Evolutionary conservation across 2,888 invertebrate species (phyloP).

Genomic region (Creontiades dilutus): DNA sequence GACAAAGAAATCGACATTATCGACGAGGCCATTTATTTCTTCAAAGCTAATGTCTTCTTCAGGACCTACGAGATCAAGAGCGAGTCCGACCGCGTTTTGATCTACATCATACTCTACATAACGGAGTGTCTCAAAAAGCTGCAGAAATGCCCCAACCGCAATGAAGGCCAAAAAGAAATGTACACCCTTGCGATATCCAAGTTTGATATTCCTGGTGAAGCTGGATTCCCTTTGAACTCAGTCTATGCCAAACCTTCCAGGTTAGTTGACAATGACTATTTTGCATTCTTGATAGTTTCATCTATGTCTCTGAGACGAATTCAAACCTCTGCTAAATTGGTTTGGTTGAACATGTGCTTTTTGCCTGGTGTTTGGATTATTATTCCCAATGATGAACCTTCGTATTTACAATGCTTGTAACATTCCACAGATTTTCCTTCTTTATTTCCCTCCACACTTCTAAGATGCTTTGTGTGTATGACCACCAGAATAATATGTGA

Average conservation of each 20-base stretch:
- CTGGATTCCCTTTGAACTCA: conserved; percentile 95
- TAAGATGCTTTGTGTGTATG: too few species aligned
- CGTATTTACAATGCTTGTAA: too few species aligned
- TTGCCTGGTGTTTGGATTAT: too few species aligned
- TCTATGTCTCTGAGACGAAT: too few species aligned
- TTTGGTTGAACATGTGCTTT: too few species aligned
- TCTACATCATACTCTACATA: conserved; percentile 97
- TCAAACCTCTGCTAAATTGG: too few species aligned
- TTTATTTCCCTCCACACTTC: too few species aligned
- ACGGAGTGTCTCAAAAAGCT: conserved; percentile 97
- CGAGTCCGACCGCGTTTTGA: conserved; percentile 96
- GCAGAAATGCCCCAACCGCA: conserved; percentile 93
- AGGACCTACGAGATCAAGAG: conserved; percentile 99
- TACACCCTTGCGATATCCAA: conserved; percentile 95
- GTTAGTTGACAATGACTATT: not conserved
- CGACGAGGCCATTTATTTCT: conserved; percentile 97
- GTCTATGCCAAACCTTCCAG: conserved; percentile 92
- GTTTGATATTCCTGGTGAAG: conserved; percentile 97
- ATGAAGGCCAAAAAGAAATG: conserved; percentile 96
- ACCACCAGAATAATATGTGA: too few species aligned
- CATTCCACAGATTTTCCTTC: too few species aligned
- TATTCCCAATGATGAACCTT: too few species aligned
- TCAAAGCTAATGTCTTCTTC: conserved; percentile 99
- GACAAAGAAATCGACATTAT: conserved; percentile 91
- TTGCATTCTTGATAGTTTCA: too few species aligned